phyloP scores from a whole-genome alignment of 2,888 invertebrate genomes.

The Drosophila nigritarsus region DNA sequence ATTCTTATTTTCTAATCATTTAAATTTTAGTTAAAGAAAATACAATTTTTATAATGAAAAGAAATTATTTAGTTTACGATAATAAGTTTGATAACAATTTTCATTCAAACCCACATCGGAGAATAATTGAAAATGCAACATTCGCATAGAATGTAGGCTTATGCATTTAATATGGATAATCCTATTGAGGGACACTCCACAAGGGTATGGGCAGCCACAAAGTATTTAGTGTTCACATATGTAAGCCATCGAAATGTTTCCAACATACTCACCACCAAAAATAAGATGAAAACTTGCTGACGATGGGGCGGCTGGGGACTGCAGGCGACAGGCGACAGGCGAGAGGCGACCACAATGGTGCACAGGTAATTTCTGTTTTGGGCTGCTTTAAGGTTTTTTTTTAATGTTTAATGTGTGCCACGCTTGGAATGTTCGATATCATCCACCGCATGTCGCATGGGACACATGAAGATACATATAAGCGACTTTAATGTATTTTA shows the following conservation, averaged over 20 bases:
- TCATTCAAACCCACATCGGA: not conserved
- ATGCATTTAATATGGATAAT: not conserved
- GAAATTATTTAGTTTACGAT: not conserved
- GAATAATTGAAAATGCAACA: not conserved
- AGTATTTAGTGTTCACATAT: not conserved
- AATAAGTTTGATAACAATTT: not conserved
- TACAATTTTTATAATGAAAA: too few species aligned
- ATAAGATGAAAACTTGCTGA: not conserved
- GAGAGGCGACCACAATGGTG: slow-evolving; percentile 4
- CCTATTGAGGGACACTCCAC: not conserved
- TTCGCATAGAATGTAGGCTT: not conserved
- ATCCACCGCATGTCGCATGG: slow-evolving; percentile 24
- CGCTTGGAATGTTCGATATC: slow-evolving; percentile 47
- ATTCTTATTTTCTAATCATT: not conserved
- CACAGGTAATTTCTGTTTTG: not conserved
- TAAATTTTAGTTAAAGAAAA: too few species aligned
- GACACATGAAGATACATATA: slow-evolving; percentile 18
- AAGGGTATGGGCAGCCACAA: too few species aligned
- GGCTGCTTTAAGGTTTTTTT: slow-evolving; percentile 19
- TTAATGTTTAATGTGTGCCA: slow-evolving; percentile 62
- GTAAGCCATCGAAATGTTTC: not conserved
- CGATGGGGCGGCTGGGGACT: not conserved
- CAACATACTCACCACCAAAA: slow-evolving; percentile 41
- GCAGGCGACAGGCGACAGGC: not conserved
- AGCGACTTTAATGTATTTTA: slow-evolving; percentile 36